These are phyloP conservation scores for Parascotia fuliginaria DNA, from an alignment of 2,888 invertebrate species.

Conservation along the genomic window DNA sequence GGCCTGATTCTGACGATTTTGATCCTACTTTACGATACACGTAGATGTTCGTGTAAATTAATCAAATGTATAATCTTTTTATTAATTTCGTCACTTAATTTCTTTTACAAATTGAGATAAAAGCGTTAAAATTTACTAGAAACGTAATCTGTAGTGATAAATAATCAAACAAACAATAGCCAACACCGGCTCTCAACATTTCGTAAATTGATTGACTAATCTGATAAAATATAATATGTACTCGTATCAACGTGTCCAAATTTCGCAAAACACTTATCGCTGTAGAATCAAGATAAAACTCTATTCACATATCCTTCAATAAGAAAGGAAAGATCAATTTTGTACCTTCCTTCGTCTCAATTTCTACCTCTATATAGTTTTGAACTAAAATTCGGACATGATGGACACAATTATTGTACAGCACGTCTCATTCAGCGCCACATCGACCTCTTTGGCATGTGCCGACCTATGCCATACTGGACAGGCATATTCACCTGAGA, in stretches of 20 bases:
- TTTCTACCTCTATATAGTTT: no score
- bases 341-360: no score
- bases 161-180: conserved; percentile 25
- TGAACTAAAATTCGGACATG: no score
- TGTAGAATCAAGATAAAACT: conserved; percentile 32
- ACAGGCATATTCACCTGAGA: no score
- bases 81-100: neutral
- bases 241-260: conserved; percentile 25
- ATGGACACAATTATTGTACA: no score
- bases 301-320: conserved; percentile 10
- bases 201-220: conserved; percentile 26
- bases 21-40: no score
- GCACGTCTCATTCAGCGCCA: no score
- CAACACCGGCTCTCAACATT: conserved; percentile 19
- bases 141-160: conserved; percentile 15
- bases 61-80: no score
- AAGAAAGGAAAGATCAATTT: conserved; percentile 24
- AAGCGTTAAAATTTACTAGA: conserved; percentile 6
- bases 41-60: no score
- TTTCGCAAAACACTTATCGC: conserved; percentile 36
- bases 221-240: conserved; percentile 22
- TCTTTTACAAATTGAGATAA: conserved; percentile 11
- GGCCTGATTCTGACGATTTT: no score
- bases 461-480: no score
- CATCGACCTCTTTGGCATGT: no score